phyloP scores from a whole-genome alignment of 2,888 invertebrate species.

The Drosophila nr. medialis region DNA sequence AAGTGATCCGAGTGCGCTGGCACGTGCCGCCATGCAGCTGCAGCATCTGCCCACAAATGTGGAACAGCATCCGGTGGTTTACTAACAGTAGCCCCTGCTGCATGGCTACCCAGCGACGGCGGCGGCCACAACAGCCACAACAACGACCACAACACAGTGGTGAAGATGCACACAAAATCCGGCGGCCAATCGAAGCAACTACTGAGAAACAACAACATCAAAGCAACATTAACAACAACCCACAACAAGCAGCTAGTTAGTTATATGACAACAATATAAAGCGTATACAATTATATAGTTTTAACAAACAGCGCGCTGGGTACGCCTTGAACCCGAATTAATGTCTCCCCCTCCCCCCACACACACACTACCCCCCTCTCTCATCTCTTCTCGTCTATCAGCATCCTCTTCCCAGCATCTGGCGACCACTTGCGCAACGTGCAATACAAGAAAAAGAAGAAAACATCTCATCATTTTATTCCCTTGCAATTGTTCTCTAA shows the following conservation, averaged over 20 bases:
- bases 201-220: constrained; percentile 17
- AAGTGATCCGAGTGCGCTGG: constrained; percentile 83
- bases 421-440: constrained; percentile 55
- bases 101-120: constrained; percentile 62
- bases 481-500: constrained; percentile 38
- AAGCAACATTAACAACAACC: constrained; percentile 11
- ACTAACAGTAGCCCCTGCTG: constrained; percentile 82
- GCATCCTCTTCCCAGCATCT: background rate
- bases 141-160: constrained; percentile 57
- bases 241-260: constrained; percentile 70
- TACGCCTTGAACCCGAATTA: constrained; percentile 48
- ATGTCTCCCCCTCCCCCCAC: background rate
- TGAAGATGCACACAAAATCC: constrained; percentile 32
- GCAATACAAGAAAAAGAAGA: constrained; percentile 58
- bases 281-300: constrained; percentile 20
- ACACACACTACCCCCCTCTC: background rate
- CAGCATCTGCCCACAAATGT: constrained; percentile 84
- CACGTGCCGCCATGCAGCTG: constrained; percentile 84
- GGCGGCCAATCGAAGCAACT: constrained; percentile 15
- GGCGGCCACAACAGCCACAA: constrained; percentile 49
- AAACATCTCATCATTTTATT: constrained; percentile 71
- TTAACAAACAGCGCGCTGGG: constrained; percentile 54
- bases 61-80: constrained; percentile 84
- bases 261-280: constrained; percentile 24
- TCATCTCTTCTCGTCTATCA: background rate